phyloP scores from a whole-genome alignment of 1,140 invertebrate genomes.

The Chlorops oryzae region DNA sequence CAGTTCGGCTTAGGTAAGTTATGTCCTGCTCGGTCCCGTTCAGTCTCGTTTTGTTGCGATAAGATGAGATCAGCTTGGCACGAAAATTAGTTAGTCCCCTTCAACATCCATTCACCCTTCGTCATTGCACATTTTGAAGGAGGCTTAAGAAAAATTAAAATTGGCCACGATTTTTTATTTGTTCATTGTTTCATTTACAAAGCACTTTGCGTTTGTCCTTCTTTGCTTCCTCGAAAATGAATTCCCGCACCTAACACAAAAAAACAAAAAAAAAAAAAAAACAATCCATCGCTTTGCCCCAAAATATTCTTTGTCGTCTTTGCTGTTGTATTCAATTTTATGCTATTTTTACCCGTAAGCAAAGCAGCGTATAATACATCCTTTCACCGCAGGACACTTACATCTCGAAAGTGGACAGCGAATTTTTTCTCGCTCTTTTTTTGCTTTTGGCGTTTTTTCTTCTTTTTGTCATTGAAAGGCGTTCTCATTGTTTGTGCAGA shows the following conservation, averaged over 20 bases:
- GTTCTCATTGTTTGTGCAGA: too few species aligned
- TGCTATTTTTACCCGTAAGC: neutral
- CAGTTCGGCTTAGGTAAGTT: too few species aligned
- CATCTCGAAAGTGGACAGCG: too few species aligned
- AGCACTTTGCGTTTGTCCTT: too few species aligned
- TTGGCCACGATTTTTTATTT: conserved; percentile 41
- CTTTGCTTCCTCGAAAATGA: too few species aligned
- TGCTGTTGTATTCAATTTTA: conserved; percentile 2
- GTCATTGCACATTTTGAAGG: too few species aligned
- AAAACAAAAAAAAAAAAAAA: too few species aligned
- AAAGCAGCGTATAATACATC: neutral
- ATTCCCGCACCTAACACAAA: too few species aligned
- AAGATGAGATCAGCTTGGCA: too few species aligned
- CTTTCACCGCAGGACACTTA: conserved; percentile 2
- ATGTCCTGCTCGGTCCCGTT: too few species aligned
- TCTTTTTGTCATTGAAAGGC: too few species aligned
- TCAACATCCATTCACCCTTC: neutral
- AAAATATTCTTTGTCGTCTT: conserved; percentile 1
- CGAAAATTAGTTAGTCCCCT: conserved; percentile 1
- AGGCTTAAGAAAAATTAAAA: conserved; percentile 40
- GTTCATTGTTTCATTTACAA: conserved; percentile 38
- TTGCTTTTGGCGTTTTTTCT: conserved; percentile 30
- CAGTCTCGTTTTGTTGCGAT: too few species aligned
- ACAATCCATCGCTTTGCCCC: neutral
- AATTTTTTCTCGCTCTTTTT: neutral